Base-by-base conservation (phyloP, 2,797 vertebrate species). In the Squalus acanthias region DNA sequence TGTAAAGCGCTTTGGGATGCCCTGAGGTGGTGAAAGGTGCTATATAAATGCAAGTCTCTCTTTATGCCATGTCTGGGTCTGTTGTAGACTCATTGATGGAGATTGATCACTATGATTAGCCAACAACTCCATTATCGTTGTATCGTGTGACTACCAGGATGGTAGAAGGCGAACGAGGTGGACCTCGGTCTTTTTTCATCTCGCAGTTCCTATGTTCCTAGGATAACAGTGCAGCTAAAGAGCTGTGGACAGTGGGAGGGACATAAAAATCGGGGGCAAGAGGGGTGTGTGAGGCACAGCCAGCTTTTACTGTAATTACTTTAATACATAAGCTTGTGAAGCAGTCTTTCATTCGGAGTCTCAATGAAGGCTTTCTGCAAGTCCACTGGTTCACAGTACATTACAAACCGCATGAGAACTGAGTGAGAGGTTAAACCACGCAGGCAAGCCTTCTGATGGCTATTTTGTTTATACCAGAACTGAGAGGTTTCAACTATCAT, bases 321-420 rank as follows among this genome's bases (percentile, higher is more conserved):
- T 89, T 53, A 13, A 60, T 26, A 60, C 26, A 29, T 57, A 89
- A 89, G 53, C 26, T 65, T 91, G 13, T 91, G 88, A 65, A n/a
- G 60, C 85, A 88, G 85, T 50, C 50, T 88, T 88, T 88, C 85
- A 88, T 88, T 88, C 85, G 9, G 29, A 63, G 29, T 63, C 53
- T 89, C 53, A 89, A 60, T 89, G 87, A 89, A 65, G 60, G 88
- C 60, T 63, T 60, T 91, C 88, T 91, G 29, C 29, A 91, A 60
- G 57, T 33, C 33, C 88, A 63, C 29, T 91, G 57, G 29, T 50
- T 24, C 82, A 91, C 17, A 17, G 53, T 33, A 60, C 53, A n/a
- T 91, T 91, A 29, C 57, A 65, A 13, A 63, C 57, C 1, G 33
- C n/a, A 0, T 65, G 88, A 65, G 60, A n/a, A n/a, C 12, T 33